Evolutionary conservation across 2,797 vertebrate species (phyloP).

Genomic region (Pipistrellus pygmaeus): DNA sequence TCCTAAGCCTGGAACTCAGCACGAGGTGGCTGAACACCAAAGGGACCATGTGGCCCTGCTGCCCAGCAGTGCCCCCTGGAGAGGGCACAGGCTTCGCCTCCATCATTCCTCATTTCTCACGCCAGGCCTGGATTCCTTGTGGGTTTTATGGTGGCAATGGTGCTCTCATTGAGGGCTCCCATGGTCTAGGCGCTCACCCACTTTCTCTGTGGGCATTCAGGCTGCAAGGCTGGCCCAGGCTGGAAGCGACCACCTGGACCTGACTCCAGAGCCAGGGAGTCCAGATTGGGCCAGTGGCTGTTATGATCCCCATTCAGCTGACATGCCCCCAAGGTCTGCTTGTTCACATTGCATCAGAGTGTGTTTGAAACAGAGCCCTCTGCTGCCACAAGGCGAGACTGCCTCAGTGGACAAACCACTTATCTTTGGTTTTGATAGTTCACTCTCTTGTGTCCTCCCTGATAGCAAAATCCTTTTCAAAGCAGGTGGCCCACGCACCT

Average conservation of each 20-base stretch:
- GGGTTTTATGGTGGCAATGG: neutral
- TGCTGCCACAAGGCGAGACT: neutral
- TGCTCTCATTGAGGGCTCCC: neutral
- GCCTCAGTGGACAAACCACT: neutral
- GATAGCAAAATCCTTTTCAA: neutral
- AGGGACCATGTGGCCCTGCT: neutral
- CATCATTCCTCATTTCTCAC: neutral
- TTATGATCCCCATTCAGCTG: neutral
- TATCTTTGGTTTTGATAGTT: neutral
- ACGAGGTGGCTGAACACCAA: fast-evolving
- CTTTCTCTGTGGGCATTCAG: neutral
- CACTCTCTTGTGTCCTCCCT: neutral
- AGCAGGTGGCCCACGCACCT: neutral
- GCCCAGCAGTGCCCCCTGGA: neutral
- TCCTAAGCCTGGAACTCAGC: neutral
- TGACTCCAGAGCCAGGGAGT: neutral
- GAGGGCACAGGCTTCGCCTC: neutral
- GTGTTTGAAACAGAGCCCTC: neutral
- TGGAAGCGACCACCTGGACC: neutral
- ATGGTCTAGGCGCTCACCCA: fast-evolving
- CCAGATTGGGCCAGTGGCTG: fast-evolving
- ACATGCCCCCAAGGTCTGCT: too few species aligned
- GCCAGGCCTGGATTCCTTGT: neutral
- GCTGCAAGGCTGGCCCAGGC: neutral
- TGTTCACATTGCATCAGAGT: neutral